A percentile compares a stretch with the other conserved stretches of the same genome.
Evolutionary conservation across 23 tunicate species (phyloP).

Genomic region (Trididemnum nubilum): DNA sequence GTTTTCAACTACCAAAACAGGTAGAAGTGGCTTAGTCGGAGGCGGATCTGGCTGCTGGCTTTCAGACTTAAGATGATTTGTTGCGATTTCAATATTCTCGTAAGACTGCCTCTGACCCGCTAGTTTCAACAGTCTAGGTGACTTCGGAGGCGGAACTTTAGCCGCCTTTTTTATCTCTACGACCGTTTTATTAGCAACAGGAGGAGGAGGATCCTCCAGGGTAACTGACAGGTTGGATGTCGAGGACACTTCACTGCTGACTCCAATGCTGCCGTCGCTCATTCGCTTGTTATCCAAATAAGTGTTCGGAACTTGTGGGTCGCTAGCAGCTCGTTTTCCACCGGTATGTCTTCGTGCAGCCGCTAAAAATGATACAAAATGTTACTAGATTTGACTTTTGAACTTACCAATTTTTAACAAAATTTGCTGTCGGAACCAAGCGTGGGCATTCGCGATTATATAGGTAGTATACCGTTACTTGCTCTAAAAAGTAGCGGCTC

Average conservation of each 20-base stretch:
- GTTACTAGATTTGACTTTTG: no score
- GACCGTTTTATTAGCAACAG: neutral
- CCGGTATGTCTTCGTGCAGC: conserved; percentile 11
- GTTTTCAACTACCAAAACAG: neutral
- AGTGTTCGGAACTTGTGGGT: neutral
- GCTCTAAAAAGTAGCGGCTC: no score
- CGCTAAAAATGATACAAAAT: neutral
- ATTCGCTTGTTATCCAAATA: neutral
- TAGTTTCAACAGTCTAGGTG: conserved; percentile 9
- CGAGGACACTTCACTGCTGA: conserved; percentile 9
- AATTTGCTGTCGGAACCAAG: no score
- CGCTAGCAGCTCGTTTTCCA: neutral
- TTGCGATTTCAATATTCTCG: neutral
- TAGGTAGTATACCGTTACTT: no score
- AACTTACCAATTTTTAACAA: no score
- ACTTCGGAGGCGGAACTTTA: conserved; percentile 11
- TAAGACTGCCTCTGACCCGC: neutral
- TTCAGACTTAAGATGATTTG: neutral
- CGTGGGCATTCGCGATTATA: no score
- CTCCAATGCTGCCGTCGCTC: neutral
- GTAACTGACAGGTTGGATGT: neutral
- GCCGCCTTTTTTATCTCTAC: neutral
- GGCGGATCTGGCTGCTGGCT: neutral
- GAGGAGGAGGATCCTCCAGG: neutral
- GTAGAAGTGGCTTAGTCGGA: neutral